Evolutionary conservation across 2,797 vertebrate species (phyloP).

Genomic region (Microctenopoma lineatum): DNA sequence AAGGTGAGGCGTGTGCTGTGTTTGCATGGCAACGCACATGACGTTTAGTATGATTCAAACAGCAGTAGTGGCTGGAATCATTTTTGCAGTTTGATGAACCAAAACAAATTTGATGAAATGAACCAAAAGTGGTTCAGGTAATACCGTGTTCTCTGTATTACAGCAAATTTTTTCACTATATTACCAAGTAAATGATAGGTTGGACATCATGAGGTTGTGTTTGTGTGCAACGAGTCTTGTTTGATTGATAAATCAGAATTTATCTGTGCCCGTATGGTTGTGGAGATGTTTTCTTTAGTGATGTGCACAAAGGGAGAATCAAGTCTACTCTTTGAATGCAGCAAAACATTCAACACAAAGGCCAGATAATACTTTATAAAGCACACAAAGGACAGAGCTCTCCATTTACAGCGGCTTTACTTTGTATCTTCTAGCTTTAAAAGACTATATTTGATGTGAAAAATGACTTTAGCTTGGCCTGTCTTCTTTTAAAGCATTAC

Average conservation of each 20-base stretch:
- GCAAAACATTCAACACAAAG: conserved; percentile 4
- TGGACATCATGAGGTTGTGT: conserved; percentile 16
- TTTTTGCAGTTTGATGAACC: conserved; percentile 35
- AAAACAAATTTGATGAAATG: conserved; percentile 26
- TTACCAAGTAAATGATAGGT: conserved; percentile 11
- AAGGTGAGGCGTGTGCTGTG: background rate
- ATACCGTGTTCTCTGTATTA: conserved; percentile 9
- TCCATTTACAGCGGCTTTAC: background rate
- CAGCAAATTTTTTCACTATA: background rate
- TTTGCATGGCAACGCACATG: background rate
- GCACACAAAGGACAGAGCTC: conserved; percentile 5
- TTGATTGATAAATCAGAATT: conserved; percentile 11
- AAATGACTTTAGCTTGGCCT: no score
- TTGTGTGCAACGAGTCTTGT: background rate
- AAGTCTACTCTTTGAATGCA: background rate
- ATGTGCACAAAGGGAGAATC: background rate
- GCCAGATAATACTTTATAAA: background rate
- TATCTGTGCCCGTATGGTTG: conserved; percentile 3
- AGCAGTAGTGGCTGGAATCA: conserved; percentile 16
- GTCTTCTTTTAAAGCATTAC: no score
- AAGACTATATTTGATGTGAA: background rate
- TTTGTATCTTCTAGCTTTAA: background rate
- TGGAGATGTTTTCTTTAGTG: background rate
- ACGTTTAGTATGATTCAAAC: conserved; percentile 34
- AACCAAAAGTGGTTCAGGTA: conserved; percentile 16